phyloP scores from a whole-genome alignment of 1,140 invertebrate genomes.

The Rhyacophila brunnea region DNA sequence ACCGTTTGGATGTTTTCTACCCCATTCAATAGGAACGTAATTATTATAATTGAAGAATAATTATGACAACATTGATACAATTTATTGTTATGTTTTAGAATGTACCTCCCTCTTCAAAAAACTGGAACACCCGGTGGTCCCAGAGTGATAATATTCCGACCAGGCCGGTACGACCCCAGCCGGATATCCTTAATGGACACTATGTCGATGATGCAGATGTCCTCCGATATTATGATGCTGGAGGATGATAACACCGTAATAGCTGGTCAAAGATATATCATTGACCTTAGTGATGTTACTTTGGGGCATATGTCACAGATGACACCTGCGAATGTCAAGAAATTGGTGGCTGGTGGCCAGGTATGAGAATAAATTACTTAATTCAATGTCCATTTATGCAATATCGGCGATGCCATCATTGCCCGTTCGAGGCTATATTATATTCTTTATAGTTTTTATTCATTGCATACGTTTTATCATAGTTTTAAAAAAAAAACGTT shows the following conservation, averaged over 20 bases:
- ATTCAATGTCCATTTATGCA: too few species aligned
- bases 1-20: too few species aligned
- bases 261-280: slow-evolving; percentile 36
- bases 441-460: too few species aligned
- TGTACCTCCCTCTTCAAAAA: slow-evolving; percentile 33
- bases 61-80: too few species aligned
- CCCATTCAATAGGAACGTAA: too few species aligned
- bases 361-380: slow-evolving; percentile 37
- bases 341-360: slow-evolving; percentile 52
- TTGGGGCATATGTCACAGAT: slow-evolving; percentile 49
- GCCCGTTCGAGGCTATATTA: too few species aligned
- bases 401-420: too few species aligned
- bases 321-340: slow-evolving; percentile 52
- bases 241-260: slow-evolving; percentile 42
- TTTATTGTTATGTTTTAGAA: slow-evolving; percentile 1
- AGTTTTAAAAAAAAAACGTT: too few species aligned
- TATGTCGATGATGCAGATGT: slow-evolving; percentile 39
- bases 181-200: slow-evolving; percentile 41
- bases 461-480: too few species aligned
- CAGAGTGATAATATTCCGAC: slow-evolving; percentile 50
- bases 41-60: too few species aligned
- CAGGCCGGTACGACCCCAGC: slow-evolving; percentile 45
- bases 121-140: slow-evolving; percentile 44
- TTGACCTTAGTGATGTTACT: slow-evolving; percentile 46
- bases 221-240: slow-evolving; percentile 27